These are phyloP conservation scores for Pipistrellus kuhlii DNA, from an alignment of 2,797 vertebrate genomes.

Conservation along the genomic window DNA sequence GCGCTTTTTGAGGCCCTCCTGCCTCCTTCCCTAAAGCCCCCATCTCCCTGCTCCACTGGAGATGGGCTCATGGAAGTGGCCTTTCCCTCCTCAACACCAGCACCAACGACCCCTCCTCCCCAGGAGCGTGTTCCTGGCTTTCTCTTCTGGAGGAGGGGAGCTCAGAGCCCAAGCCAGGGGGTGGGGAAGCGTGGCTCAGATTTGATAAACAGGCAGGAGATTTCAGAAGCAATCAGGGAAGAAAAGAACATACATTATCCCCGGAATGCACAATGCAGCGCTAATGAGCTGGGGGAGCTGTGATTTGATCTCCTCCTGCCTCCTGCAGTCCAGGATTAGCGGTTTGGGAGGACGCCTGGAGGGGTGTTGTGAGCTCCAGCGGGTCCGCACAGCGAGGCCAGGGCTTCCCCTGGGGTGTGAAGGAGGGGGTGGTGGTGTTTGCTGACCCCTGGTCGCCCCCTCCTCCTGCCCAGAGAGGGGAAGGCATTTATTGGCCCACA, in stretches of 20 bases:
- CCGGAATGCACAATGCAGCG: neutral
- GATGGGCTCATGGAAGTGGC: neutral
- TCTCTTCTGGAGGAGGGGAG: neutral
- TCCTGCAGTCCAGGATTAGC: neutral
- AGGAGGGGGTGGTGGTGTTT: fast-evolving
- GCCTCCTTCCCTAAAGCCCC: neutral
- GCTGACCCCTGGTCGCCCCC: too few species aligned
- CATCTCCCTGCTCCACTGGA: neutral
- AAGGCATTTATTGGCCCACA: neutral
- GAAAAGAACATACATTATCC: neutral
- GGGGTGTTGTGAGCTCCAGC: fast-evolving
- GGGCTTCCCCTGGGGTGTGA: neutral
- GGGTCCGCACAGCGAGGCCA: fast-evolving
- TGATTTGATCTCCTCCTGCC: neutral
- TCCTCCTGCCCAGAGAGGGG: neutral
- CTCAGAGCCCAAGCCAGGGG: neutral
- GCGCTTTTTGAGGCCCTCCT: neutral
- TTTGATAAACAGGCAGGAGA: constrained; percentile 70
- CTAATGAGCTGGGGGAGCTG: constrained; percentile 10
- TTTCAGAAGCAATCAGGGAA: constrained; percentile 58
- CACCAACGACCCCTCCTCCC: neutral
- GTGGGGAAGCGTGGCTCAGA: neutral
- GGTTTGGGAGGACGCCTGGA: neutral
- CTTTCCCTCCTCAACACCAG: neutral
- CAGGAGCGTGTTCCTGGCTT: neutral